phyloP scores from a whole-genome alignment of 2,113 vertebrate species.

The Eubucco bourcierii region DNA sequence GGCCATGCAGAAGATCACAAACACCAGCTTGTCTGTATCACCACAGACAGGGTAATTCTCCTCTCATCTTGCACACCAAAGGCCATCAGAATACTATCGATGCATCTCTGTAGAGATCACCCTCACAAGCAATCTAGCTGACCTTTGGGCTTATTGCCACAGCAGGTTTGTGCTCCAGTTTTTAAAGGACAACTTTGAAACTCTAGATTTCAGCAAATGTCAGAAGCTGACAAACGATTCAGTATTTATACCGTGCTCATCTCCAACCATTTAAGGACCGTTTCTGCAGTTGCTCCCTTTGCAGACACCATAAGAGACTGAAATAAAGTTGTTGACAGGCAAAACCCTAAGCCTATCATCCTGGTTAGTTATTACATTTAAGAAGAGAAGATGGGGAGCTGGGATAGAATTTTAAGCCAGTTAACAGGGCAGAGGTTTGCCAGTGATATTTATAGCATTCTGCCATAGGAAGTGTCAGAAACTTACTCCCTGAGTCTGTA shows the following conservation, averaged over 20 bases:
- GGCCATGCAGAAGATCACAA: not conserved
- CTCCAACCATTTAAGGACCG: not conserved
- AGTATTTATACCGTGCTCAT: not conserved
- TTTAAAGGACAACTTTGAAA: slow-evolving; percentile 43
- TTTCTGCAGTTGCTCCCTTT: not conserved
- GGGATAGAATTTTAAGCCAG: not conserved
- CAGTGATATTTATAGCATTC: not conserved
- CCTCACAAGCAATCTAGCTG: not conserved
- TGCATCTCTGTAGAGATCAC: not conserved
- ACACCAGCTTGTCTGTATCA: not conserved
- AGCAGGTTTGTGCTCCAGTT: not conserved
- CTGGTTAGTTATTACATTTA: not conserved
- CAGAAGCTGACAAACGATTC: slow-evolving; percentile 33
- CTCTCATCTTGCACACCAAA: not conserved
- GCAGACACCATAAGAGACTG: not conserved
- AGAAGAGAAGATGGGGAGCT: not conserved
- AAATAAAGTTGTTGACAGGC: not conserved
- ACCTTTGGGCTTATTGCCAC: slow-evolving; percentile 21
- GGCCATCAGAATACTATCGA: not conserved
- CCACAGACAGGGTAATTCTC: not conserved
- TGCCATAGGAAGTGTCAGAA: not conserved
- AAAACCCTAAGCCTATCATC: not conserved
- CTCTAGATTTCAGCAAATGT: slow-evolving; percentile 27
- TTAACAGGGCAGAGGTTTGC: not conserved
- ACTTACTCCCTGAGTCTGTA: not conserved